phyloP scores from a whole-genome alignment of 2,888 invertebrate genomes.

The Smittia aterrima region DNA sequence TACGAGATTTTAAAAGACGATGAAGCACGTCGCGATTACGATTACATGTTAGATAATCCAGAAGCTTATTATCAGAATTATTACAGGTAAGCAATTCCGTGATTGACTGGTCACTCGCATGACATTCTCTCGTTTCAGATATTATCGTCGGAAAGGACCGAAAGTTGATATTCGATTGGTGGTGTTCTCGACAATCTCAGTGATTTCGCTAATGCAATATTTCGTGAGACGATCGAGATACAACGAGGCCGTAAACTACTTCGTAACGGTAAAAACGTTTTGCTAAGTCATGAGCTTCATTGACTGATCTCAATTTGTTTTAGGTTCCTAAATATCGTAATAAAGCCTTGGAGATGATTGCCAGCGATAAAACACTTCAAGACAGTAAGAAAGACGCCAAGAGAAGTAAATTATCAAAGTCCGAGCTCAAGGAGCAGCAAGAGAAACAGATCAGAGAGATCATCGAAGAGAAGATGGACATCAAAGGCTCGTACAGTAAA shows the following conservation, averaged over 20 bases:
- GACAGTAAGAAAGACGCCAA: slow-evolving; percentile 52
- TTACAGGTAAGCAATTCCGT: slow-evolving; percentile 58
- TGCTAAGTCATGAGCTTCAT: no score
- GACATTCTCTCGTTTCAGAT: slow-evolving; percentile 49
- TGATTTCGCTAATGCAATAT: slow-evolving; percentile 84
- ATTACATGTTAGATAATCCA: slow-evolving; percentile 94
- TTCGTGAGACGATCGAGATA: slow-evolving; percentile 76
- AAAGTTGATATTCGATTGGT: slow-evolving; percentile 90
- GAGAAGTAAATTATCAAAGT: slow-evolving; percentile 58
- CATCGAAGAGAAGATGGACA: slow-evolving; percentile 90
- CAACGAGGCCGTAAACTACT: slow-evolving; percentile 81
- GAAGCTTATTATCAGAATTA: slow-evolving; percentile 89
- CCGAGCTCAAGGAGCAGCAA: slow-evolving; percentile 71
- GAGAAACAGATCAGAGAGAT: slow-evolving; percentile 77
- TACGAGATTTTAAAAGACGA: slow-evolving; percentile 88
- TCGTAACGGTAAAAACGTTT: slow-evolving; percentile 61
- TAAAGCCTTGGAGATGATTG: slow-evolving; percentile 69
- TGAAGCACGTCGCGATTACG: slow-evolving; percentile 82
- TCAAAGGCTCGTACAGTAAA: slow-evolving; percentile 87
- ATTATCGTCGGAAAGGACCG: slow-evolving; percentile 84
- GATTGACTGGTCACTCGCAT: slow-evolving; percentile 64
- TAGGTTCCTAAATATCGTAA: slow-evolving; percentile 76
- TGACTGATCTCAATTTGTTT: background rate
- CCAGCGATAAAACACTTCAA: slow-evolving; percentile 53
- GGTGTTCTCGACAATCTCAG: slow-evolving; percentile 75